Percentiles rank a stretch among this genome's conserved stretches.
Evolutionary conservation across 1,140 invertebrate species (phyloP).

Genomic region (Mycetomoellerius zeteki): DNA sequence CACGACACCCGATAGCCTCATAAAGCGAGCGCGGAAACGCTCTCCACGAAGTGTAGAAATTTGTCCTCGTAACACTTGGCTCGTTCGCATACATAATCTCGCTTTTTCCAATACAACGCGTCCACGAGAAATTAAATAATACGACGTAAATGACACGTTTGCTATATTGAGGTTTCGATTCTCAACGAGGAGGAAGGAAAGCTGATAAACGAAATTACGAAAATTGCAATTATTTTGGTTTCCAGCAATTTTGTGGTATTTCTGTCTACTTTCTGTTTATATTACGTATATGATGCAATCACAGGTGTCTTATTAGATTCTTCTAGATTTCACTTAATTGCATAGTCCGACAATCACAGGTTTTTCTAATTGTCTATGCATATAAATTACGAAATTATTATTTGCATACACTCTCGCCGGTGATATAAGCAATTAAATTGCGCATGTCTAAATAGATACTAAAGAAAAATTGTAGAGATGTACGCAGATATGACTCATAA

Average conservation of each 20-base stretch:
- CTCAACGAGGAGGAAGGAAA: background rate
- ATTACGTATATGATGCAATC: background rate
- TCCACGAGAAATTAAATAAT: slow-evolving; percentile 46
- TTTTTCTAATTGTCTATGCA: background rate
- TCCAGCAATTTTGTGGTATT: background rate
- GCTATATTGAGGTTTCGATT: background rate
- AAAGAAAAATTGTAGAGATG: background rate
- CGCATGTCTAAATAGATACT: background rate
- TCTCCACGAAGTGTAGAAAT: slow-evolving; percentile 54
- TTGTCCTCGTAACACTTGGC: slow-evolving; percentile 57
- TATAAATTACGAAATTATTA: slow-evolving; percentile 27
- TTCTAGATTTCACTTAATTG: slow-evolving; percentile 30
- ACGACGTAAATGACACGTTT: slow-evolving; percentile 15
- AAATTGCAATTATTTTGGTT: slow-evolving; percentile 23
- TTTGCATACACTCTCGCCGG: background rate
- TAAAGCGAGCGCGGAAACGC: slow-evolving; percentile 38
- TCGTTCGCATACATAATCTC: slow-evolving; percentile 22
- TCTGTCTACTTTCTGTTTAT: slow-evolving; percentile 12
- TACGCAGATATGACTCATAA: background rate
- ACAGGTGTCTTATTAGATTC: background rate
- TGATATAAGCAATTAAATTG: slow-evolving; percentile 4
- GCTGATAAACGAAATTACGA: background rate
- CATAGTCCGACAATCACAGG: background rate
- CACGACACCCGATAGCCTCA: slow-evolving; percentile 18
- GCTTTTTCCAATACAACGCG: slow-evolving; percentile 9